These are phyloP conservation scores for Parasteatoda tepidariorum DNA, from an alignment of 1,140 invertebrate genomes.

Conservation along the genomic window DNA sequence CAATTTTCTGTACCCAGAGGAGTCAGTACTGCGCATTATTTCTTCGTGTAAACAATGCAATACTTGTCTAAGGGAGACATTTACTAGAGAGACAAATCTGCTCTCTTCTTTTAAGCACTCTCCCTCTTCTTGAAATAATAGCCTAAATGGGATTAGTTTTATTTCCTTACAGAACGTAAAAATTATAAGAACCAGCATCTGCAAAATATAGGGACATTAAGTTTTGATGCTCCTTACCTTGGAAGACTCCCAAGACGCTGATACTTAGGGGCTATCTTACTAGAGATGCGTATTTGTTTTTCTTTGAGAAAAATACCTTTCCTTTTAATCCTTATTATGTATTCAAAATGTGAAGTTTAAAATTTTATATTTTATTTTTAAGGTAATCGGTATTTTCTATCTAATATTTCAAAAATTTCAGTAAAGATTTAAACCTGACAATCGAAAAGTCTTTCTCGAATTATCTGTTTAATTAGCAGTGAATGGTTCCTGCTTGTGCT, in stretches of 20 bases:
- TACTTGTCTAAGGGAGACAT: conserved; percentile 33
- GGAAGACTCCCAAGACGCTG: conserved; percentile 31
- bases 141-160: conserved; percentile 53
- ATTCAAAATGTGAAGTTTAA: background rate
- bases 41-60: conserved; percentile 52
- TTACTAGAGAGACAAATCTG: conserved; percentile 41
- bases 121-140: conserved; percentile 40
- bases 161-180: conserved; percentile 50
- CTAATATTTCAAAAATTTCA: background rate
- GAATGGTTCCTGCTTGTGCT: no score
- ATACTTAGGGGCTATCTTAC: background rate
- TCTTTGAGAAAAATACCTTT: conserved; percentile 39
- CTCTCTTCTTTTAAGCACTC: conserved; percentile 42
- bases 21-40: conserved; percentile 15
- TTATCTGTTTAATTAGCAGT: background rate
- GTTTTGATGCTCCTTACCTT: conserved; percentile 11
- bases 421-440: background rate
- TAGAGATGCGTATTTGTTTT: background rate
- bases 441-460: background rate
- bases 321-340: conserved; percentile 37
- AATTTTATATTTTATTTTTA: background rate
- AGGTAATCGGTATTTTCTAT: background rate
- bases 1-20: conserved; percentile 4
- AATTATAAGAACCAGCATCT: conserved; percentile 38
- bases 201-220: background rate